Evolutionary conservation across 2,797 vertebrate genomes (phyloP), one percentile per base, ranked within the genome.

Genomic region (Neomorphus geoffroyi): DNA sequence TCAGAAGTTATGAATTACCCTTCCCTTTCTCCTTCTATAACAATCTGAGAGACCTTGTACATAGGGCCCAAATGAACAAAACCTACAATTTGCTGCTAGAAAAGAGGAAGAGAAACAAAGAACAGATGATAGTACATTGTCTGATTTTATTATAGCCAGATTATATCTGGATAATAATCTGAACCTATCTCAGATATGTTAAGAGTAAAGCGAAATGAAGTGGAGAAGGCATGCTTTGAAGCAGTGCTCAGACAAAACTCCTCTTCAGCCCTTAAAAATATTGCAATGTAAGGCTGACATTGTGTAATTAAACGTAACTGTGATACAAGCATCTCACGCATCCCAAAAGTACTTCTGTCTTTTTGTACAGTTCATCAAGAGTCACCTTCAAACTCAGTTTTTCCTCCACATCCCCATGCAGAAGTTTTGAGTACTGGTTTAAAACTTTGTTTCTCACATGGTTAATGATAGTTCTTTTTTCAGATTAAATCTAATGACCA

Each of bases 1-100:
- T 30, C 65, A 91, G 41, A 88, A 90, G 24, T 69, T 80, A 65
- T 51, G 65, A 86, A 86, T 90, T 74, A 65, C 51, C 28, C 18
- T 80, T 72, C 9, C 10, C 7, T 23, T 69, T 32, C 57, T 64
- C 41, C 43, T 94, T 83, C 4, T 7, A 4, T 30, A 87, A 57
- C 23, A 71, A 28, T 27, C 50, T 43, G 41, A 74, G 69, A 43
- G 3, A 39, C 80, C 83, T 92, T 18, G 4, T 58, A 37, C 24
- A 62, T 81, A 86, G 53, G 27, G n/a, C 5, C 17, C 21, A 69
- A 88, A 86, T 57, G 6, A 27, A 41, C 46, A 75, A 83, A 80
- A 78, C 7, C 27, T 67, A 14, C 48, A 28, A 4, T 15, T 7
- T 35, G 9, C 35, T 71, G n/a, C 33, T 41, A 50, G 73, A 66